A percentile compares a stretch with the other conserved stretches of the same genome.
phyloP scores from a whole-genome alignment of 2,113 vertebrate species.

The Pterocles burchelli region DNA sequence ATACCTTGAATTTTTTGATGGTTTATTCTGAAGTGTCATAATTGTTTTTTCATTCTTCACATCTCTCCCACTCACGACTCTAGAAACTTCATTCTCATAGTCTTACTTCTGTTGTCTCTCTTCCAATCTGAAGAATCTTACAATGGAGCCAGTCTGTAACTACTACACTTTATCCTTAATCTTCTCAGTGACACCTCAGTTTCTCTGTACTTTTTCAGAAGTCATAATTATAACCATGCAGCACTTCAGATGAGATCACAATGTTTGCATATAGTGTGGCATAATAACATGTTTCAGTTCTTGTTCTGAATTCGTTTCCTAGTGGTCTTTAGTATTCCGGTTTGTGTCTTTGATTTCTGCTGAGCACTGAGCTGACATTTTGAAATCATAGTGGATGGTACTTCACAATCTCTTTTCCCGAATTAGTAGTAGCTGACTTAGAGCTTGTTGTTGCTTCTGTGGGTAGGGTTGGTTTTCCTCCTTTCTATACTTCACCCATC shows the following conservation, averaged over 20 bases:
- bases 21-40: background rate
- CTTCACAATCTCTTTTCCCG: background rate
- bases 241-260: background rate
- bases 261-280: background rate
- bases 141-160: background rate
- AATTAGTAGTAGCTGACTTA: background rate
- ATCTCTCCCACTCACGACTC: background rate
- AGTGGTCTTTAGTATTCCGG: background rate
- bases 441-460: background rate
- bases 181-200: background rate
- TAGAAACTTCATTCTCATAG: background rate
- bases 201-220: background rate
- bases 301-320: background rate
- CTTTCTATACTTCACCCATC: rapidly evolving
- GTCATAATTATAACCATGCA: background rate
- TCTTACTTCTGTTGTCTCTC: background rate
- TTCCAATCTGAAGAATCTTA: background rate
- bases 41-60: background rate
- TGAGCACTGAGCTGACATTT: background rate
- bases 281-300: background rate
- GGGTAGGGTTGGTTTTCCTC: background rate
- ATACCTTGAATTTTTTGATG: rapidly evolving
- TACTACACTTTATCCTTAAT: background rate
- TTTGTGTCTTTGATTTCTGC: background rate
- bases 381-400: background rate